Base-by-base conservation (phyloP, 37 sponge, comb jelly and placozoan species). In the Halisarca cf. caerulea region DNA sequence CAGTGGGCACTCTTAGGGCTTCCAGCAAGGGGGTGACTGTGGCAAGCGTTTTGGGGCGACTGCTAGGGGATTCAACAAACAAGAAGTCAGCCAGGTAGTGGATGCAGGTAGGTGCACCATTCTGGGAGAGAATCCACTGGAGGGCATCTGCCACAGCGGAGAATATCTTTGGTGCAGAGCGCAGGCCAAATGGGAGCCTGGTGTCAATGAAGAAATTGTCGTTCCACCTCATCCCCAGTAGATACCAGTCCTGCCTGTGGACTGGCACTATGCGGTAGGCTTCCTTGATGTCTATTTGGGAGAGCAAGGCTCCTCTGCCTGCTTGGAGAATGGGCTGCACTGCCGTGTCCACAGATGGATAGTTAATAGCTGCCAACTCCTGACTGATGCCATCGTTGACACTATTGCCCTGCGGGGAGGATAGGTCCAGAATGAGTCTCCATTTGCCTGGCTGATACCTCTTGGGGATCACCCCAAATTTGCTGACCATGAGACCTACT, bases 81-180 rank as follows among this genome's bases (percentile, higher is more conserved):
- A 86, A 28, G 70, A 51, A 86, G 39, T 86, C 80, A 54, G 59
- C 80, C 43, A 85, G 64, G 64, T 85, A 85, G 58, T 85, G 85
- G 64, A 85, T 68, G 4, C 18, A 21, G 36, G 0, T 36, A 7
- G 30, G 2, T 21, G 64, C 80, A 7, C 86, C 80, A n/a, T 25
- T 57, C 28, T 61, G 9, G 0, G 6, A 4, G 3, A 75, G 0
- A 45, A 85, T 55, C 85, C 85, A 85, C 39, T 74, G 73, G 15
- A 77, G 28, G 0, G 55, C 35, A 53, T 86, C 86, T 0, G 86
- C 80, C 36, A 86, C 11, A 25, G 35, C 58, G 33, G n/a, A 64
- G 38, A 86, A 86, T 3, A 79, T 57, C 70, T 79, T 86, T 6
- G 80, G 86, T 0, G 85, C 85, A 0, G 85, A 85, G 0, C 78